phyloP scores from a whole-genome alignment of 2,888 invertebrate genomes.

The Ctena decussata region DNA sequence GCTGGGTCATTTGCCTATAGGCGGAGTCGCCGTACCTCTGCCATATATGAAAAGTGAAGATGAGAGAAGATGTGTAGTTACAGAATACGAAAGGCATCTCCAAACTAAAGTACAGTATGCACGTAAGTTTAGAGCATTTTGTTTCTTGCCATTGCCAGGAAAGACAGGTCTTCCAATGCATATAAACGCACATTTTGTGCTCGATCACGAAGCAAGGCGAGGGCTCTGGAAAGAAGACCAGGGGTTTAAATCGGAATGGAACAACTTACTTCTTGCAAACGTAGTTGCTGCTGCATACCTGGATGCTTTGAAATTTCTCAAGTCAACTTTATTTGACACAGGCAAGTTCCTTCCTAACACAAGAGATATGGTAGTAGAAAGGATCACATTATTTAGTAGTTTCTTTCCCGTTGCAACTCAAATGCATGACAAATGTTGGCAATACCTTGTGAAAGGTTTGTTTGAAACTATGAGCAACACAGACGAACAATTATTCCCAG shows the following conservation, averaged over 20 bases:
- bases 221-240: constrained; percentile 58
- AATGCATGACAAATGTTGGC: constrained; percentile 34
- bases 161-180: constrained; percentile 79
- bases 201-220: constrained; percentile 77
- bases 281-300: constrained; percentile 79
- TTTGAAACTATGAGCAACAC: background rate
- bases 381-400: background rate
- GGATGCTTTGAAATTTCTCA: constrained; percentile 38
- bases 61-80: background rate
- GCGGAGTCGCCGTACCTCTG: constrained; percentile 70
- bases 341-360: background rate
- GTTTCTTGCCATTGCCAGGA: constrained; percentile 81
- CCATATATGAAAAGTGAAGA: background rate
- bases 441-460: constrained; percentile 7
- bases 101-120: background rate
- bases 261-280: constrained; percentile 68
- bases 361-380: background rate
- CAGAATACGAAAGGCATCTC: background rate
- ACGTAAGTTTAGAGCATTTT: constrained; percentile 50
- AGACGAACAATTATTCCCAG: background rate
- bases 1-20: constrained; percentile 73
- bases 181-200: constrained; percentile 79
- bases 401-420: constrained; percentile 34
- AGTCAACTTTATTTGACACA: constrained; percentile 9
- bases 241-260: constrained; percentile 75